Evolutionary conservation across 2,888 invertebrate genomes (phyloP).

Genomic region (Smittia aterrima): DNA sequence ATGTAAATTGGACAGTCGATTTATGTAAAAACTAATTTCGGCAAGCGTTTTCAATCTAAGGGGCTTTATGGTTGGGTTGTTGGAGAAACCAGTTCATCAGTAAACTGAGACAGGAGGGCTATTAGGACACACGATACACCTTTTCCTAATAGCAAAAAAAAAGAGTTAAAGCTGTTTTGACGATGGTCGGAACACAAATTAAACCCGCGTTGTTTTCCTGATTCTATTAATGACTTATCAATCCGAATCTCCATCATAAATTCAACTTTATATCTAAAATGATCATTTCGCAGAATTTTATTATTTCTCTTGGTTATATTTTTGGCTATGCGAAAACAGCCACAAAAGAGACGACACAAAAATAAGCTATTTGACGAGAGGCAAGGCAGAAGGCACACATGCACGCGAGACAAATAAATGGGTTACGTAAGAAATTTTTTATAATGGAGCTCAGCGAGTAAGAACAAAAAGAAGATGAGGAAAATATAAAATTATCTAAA

Average conservation of each 20-base stretch:
- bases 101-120: background rate
- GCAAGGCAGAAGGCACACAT: slow-evolving; percentile 21
- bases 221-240: too few relatives aligned
- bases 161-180: too few relatives aligned
- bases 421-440: slow-evolving; percentile 40
- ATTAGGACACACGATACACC: slow-evolving; percentile 2
- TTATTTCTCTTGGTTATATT: background rate
- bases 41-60: background rate
- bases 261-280: background rate
- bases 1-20: slow-evolving; percentile 29
- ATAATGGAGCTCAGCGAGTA: background rate
- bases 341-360: slow-evolving; percentile 9
- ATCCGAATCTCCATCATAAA: background rate
- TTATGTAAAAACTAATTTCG: slow-evolving; percentile 24
- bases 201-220: too few relatives aligned
- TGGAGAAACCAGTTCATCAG: background rate
- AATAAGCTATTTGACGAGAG: background rate
- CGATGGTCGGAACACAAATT: too few relatives aligned
- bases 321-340: background rate
- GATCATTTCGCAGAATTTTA: slow-evolving; percentile 16
- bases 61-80: background rate
- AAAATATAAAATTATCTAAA: background rate
- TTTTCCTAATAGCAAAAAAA: background rate
- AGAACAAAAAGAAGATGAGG: too few relatives aligned
- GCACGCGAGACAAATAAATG: slow-evolving; percentile 20